Base-by-base conservation (phyloP, 2,113 vertebrate genomes). In the Pavo muticus region DNA sequence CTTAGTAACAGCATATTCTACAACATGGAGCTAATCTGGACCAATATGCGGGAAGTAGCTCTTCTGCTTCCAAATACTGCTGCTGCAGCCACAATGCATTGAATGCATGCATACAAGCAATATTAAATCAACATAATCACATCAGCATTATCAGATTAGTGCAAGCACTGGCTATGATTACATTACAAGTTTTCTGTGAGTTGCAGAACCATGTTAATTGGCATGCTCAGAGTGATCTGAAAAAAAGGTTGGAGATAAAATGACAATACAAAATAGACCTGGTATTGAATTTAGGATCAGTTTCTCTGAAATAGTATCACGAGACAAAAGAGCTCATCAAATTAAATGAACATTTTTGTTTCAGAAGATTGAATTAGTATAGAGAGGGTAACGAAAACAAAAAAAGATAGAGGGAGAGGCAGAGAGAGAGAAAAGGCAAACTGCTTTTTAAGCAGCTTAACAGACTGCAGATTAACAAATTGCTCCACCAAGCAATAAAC, bases 51-150 rank as follows among this genome's bases (percentile, higher is more conserved):
- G 4, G 16, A 95, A 57, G 50, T 47, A 9, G 29, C 35, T 77
- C 14, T 24, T 65, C 64, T 54, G 50, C 47, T 88, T 86, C 63
- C 75, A 65, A 20, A 56, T 9, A 27, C 35, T 45, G 15, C 48
- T 87, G 42, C 56, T 90, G 40, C 6, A n/a, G 35, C 14, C 44
- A 52, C 63, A n/a, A 4, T 1, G 8, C 23, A 12, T 75, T 30
- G 21, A 69, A n/a, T 0, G 20, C 2, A 6, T 0, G 0, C 3
- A 39, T 0, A 52, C 29, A 73, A n/a, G 54, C 21, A 42, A 12
- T 7, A 84, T n/a, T 54, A 67, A 30, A 67, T 60, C 54, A 56
- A 17, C 2, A 14, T 20, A 47, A 29, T n/a, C 25, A 44, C 57
- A 77, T 23, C 40, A 45, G 13, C 59, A 59, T 59, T 23, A 71